Evolutionary conservation across 2,797 vertebrate genomes (phyloP).

Genomic region (Phrynocephalus guinanensis): DNA sequence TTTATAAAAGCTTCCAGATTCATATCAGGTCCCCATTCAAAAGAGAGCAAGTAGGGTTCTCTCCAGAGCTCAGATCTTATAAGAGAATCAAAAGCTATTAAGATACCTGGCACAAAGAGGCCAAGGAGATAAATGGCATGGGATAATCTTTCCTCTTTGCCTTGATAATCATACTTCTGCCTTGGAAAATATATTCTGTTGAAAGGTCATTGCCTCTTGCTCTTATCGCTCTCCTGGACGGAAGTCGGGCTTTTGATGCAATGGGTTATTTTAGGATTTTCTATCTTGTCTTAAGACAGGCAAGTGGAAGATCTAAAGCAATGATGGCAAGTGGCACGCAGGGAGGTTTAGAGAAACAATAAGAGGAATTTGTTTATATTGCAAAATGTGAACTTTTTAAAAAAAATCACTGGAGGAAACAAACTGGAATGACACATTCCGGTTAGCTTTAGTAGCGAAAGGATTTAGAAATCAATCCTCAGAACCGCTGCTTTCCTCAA

Average conservation of each 20-base stretch:
- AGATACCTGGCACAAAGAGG: slow-evolving; percentile 34
- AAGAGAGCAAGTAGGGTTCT: background rate
- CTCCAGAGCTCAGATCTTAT: background rate
- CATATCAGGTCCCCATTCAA: background rate
- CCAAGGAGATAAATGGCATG: slow-evolving; percentile 56
- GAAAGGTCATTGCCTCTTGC: slow-evolving; percentile 57
- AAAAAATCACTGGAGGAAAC: slow-evolving; percentile 40
- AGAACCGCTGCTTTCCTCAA: slow-evolving; percentile 45
- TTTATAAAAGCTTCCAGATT: background rate
- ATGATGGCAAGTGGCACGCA: slow-evolving; percentile 47
- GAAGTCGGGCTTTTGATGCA: slow-evolving; percentile 52
- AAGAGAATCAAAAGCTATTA: slow-evolving; percentile 14
- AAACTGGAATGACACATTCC: slow-evolving; percentile 45
- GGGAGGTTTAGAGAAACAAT: slow-evolving; percentile 3
- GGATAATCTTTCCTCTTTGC: slow-evolving; percentile 55
- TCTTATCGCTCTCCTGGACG: slow-evolving; percentile 60
- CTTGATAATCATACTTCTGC: slow-evolving; percentile 54
- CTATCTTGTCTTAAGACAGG: slow-evolving; percentile 31
- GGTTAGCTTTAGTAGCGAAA: slow-evolving; percentile 48
- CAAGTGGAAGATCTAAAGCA: slow-evolving; percentile 41
- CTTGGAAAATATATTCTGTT: slow-evolving; percentile 52
- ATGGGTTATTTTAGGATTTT: slow-evolving; percentile 67
- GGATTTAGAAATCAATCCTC: slow-evolving; percentile 51
- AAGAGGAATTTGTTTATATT: slow-evolving; percentile 44
- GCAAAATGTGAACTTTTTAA: slow-evolving; percentile 49